These are phyloP conservation scores for Agonopterix alstromeriana DNA, from an alignment of 2,888 invertebrate species.

Conservation along the genomic window DNA sequence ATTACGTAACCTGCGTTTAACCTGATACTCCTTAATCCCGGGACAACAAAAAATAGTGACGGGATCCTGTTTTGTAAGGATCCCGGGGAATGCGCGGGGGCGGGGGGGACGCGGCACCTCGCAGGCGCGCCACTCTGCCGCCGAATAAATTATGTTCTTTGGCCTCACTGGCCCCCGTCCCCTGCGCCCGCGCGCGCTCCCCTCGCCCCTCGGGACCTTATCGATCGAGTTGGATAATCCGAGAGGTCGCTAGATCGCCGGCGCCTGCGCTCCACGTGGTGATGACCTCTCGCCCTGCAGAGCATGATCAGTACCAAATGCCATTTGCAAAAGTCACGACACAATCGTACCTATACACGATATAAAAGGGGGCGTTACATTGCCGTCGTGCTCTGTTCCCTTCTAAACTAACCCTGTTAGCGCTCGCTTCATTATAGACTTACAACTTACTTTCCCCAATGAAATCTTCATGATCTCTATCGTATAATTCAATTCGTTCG, in stretches of 20 bases:
- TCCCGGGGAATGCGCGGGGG: conserved; percentile 22
- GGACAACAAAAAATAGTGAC: conserved; percentile 48
- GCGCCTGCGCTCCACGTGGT: conserved; percentile 34
- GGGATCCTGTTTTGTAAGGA: conserved; percentile 50
- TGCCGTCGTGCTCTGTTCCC: conserved; percentile 15
- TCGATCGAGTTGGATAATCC: conserved; percentile 69
- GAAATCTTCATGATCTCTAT: conserved; percentile 12
- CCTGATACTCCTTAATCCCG: conserved; percentile 60
- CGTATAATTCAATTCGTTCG: conserved; percentile 20
- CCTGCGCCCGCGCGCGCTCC: conserved; percentile 22
- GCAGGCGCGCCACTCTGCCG: conserved; percentile 70
- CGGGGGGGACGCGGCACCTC: conserved; percentile 43
- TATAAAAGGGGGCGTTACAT: conserved; percentile 27
- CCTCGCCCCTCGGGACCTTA: conserved; percentile 34
- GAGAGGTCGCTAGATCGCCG: conserved; percentile 56
- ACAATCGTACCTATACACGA: conserved; percentile 12
- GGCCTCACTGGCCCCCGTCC: conserved; percentile 22
- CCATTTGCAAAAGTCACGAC: conserved; percentile 61
- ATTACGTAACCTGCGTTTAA: conserved; percentile 70
- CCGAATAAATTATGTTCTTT: conserved; percentile 71
- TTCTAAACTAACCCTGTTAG: conserved; percentile 1
- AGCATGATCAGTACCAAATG: conserved; percentile 32
- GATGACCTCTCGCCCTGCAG: conserved; percentile 45
- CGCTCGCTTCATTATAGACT: background rate
- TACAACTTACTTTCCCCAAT: conserved; percentile 7